Conservation (phyloP, 1,140 invertebrate species). For the Ptiloglossa arizonensis region DNA sequence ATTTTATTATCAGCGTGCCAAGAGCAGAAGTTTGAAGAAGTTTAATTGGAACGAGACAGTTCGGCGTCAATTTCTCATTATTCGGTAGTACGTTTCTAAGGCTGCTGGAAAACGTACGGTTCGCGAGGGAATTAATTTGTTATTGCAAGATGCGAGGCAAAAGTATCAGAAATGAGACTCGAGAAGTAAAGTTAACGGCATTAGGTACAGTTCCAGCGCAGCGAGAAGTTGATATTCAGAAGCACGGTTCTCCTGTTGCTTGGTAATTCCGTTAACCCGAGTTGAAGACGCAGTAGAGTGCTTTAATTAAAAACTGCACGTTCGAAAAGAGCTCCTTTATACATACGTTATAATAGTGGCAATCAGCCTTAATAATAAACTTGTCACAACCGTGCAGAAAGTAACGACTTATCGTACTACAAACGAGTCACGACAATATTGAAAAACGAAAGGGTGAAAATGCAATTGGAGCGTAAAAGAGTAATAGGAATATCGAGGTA, state of each 20-base stretch:
- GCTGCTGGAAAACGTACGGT: not conserved
- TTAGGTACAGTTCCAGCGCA: conserved; percentile 31
- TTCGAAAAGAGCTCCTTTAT: not conserved
- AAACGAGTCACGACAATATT: not conserved
- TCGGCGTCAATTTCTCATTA: too few relatives aligned
- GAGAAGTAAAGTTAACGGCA: conserved; percentile 31
- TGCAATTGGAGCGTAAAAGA: too few relatives aligned
- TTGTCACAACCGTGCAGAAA: not conserved
- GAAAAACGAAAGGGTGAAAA: too few relatives aligned
- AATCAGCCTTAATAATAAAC: not conserved
- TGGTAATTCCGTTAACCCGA: conserved; percentile 36
- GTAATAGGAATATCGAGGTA: too few relatives aligned
- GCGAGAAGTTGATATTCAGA: conserved; percentile 42
- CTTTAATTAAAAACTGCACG: conserved; percentile 40
- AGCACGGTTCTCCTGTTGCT: conserved; percentile 26
- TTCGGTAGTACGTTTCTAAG: too few relatives aligned
- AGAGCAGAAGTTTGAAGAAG: too few relatives aligned
- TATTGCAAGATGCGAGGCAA: conserved; percentile 10
- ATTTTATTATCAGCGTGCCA: too few relatives aligned
- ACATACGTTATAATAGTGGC: not conserved
- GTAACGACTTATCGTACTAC: not conserved
- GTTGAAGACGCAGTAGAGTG: not conserved
- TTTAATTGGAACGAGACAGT: too few relatives aligned
- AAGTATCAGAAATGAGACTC: conserved; percentile 25
- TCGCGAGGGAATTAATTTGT: conserved; percentile 27